Evolutionary conservation across 37 sponge, comb jelly and placozoan genomes (phyloP).

Genomic region (Geodia barretti): DNA sequence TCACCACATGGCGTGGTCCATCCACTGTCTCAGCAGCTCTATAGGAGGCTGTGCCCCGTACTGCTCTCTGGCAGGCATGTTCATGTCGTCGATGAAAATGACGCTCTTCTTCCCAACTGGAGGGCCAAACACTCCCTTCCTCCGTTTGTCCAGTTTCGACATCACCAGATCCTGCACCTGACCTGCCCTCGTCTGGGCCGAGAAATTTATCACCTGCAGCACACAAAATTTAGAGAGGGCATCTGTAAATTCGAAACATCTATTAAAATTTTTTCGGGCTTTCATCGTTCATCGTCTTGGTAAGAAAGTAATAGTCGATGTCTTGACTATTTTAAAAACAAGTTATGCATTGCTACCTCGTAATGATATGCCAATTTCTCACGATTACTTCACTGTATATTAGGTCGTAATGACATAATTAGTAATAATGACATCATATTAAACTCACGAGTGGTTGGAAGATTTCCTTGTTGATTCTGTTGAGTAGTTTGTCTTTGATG

Average conservation of each 20-base stretch:
- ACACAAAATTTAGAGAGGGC: too few relatives aligned
- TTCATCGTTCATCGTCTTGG: too few relatives aligned
- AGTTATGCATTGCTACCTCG: not conserved
- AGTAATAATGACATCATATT: not conserved
- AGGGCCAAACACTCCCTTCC: constrained; percentile 98
- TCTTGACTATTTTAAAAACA: not conserved
- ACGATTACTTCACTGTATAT: too few relatives aligned
- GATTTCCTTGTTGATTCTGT: constrained; percentile 73
- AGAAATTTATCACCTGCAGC: constrained; percentile 87
- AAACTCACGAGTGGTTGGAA: constrained; percentile 81
- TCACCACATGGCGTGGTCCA: constrained; percentile 93
- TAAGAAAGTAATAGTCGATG: too few relatives aligned
- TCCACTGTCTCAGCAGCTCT: constrained; percentile 95
- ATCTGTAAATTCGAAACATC: too few relatives aligned
- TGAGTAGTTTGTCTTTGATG: constrained; percentile 97
- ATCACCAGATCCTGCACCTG: constrained; percentile 94
- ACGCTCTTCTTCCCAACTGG: constrained; percentile 95
- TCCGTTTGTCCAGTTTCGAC: constrained; percentile 95
- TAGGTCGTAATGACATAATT: too few relatives aligned
- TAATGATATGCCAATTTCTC: not conserved
- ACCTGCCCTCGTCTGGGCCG: constrained; percentile 95
- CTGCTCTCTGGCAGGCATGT: constrained; percentile 95
- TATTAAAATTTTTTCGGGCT: too few relatives aligned
- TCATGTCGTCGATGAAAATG: constrained; percentile 98
- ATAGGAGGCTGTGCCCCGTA: constrained; percentile 99